phyloP scores from a whole-genome alignment of 2,888 invertebrate species.

The Napeogenes sylphis region DNA sequence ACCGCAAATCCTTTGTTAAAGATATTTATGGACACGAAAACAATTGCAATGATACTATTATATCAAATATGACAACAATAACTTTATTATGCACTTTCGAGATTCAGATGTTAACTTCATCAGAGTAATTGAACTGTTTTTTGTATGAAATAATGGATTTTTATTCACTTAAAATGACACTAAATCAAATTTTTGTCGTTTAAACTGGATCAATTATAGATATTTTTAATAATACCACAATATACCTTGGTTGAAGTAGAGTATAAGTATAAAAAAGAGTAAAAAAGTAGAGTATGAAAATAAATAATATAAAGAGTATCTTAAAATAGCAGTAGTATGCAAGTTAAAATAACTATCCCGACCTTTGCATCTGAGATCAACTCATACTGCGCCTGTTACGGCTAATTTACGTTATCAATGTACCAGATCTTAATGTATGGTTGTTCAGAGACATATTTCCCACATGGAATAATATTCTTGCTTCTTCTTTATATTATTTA shows the following conservation, averaged over 20 bases:
- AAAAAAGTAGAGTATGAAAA: background rate
- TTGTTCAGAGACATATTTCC: slow-evolving; percentile 22
- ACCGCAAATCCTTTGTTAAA: slow-evolving; percentile 75
- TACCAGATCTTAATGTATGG: slow-evolving; percentile 34
- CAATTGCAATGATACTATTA: slow-evolving; percentile 76
- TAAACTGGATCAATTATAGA: slow-evolving; percentile 4
- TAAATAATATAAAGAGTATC: slow-evolving; percentile 3
- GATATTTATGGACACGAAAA: slow-evolving; percentile 75
- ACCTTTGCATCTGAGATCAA: slow-evolving; percentile 28
- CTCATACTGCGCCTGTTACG: slow-evolving; percentile 31
- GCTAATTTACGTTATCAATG: slow-evolving; percentile 36
- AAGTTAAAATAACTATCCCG: slow-evolving; percentile 29
- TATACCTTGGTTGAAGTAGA: too few species aligned
- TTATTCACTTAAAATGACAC: too few species aligned
- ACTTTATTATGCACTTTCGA: slow-evolving; percentile 61
- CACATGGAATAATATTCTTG: slow-evolving; percentile 12
- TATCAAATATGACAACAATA: slow-evolving; percentile 74
- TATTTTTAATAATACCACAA: background rate
- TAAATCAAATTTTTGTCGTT: too few species aligned
- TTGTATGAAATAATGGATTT: too few species aligned
- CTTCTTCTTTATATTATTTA: slow-evolving; percentile 19
- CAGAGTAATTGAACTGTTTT: slow-evolving; percentile 43
- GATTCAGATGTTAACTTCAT: slow-evolving; percentile 66
- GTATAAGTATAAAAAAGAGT: background rate
- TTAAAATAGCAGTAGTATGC: slow-evolving; percentile 4